Base-by-base conservation (phyloP, 2,797 vertebrate genomes). In the Enteromius paludinosus region DNA sequence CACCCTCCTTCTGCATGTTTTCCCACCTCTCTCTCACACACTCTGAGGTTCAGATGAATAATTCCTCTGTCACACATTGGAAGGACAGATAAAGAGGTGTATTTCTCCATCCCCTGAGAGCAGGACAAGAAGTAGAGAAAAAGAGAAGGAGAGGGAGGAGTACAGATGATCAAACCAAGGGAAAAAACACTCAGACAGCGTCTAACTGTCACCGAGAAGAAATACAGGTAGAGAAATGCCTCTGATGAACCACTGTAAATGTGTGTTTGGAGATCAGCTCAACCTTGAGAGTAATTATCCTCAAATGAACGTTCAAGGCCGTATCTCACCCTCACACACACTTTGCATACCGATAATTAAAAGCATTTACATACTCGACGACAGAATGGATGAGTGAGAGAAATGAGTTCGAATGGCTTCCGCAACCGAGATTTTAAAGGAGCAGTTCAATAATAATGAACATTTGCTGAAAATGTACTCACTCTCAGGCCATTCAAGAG, bases 11-110 rank as follows among this genome's bases (percentile, higher is more conserved):
- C 52, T 49, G 38, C 18, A 35, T 52, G 14, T 54, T 14, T 79
- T 62, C 28, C 4, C 38, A 35, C 28, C 62, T 35, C 43, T 54
- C 23, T 49, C 47, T 59, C 43, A 25, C 35, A 11, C 56, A 28
- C 80, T 71, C 47, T 3, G 11, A 43, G 47, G 33, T 73, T 61
- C 80, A 73, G 28, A 82, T 82, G 83, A 86, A 82, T 78, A 82
- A 86, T 84, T 84, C 83, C 65, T 86, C 69, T 75, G 79, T 65
- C 69, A 74, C 73, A 52, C 47, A 23, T 73, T 74, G 79, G 79
- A 73, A 82, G 71, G 83, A 72, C 78, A 85, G 78, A 83, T 85
- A 83, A 85, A 85, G 81, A 83, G 78, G 78, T 71, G 68, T 73
- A 83, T 72, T 61, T 85, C 81, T 80, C 83, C 12, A 41, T 75